These are phyloP conservation scores for Nasonia vitripennis DNA, from an alignment of 1,140 invertebrate genomes.

Conservation along the genomic window DNA sequence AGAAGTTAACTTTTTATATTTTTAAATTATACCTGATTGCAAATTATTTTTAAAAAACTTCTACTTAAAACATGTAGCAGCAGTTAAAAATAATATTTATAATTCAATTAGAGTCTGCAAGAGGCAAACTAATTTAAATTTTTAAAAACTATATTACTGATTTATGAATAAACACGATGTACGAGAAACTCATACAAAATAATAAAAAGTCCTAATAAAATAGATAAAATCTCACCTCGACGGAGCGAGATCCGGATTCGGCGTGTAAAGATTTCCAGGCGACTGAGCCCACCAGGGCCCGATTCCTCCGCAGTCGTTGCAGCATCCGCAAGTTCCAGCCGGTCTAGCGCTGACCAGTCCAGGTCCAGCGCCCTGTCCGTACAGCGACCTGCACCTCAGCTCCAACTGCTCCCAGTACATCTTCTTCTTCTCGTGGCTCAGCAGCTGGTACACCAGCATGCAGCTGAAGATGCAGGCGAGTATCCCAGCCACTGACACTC, in stretches of 20 bases:
- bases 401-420: constrained; percentile 96
- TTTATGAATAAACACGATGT: no score
- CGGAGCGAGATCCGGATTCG: constrained; percentile 80
- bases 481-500: constrained; percentile 90
- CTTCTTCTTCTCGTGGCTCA: constrained; percentile 93
- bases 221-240: constrained; percentile 63
- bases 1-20: no score
- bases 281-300: constrained; percentile 74
- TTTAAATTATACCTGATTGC: no score
- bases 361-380: constrained; percentile 77
- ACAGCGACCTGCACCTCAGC: constrained; percentile 85
- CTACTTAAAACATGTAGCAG: no score
- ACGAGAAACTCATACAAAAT: no score
- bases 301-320: constrained; percentile 82
- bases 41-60: no score
- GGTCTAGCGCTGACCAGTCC: constrained; percentile 71
- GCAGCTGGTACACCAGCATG: constrained; percentile 92
- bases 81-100: no score
- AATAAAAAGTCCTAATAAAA: no score
- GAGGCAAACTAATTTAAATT: no score
- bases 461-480: constrained; percentile 93
- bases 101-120: no score
- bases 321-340: constrained; percentile 81
- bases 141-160: no score
- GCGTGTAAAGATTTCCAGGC: constrained; percentile 86